These are phyloP conservation scores for Heliothis subflexa DNA, from an alignment of 1,140 invertebrate genomes.

Conservation along the genomic window DNA sequence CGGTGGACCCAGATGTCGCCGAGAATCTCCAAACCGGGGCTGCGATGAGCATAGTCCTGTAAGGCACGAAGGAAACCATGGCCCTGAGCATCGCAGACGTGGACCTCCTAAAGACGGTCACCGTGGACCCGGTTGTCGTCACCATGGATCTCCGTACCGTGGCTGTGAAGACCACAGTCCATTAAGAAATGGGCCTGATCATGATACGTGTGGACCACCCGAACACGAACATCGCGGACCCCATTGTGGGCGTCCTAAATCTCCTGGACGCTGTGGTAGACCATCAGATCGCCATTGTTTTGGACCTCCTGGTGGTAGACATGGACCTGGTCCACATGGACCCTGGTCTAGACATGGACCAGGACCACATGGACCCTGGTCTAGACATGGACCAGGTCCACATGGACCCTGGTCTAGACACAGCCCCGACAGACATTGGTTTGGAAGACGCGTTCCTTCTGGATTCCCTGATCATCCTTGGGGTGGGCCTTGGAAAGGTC, in stretches of 20 bases:
- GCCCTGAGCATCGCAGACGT: conserved; percentile 1
- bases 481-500: not conserved
- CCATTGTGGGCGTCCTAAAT: not conserved
- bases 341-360: not conserved
- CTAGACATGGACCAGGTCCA: not conserved
- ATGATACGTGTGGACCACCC: not conserved
- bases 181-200: not conserved
- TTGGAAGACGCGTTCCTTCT: not conserved
- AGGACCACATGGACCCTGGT: not conserved
- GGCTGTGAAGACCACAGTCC: not conserved
- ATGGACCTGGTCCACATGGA: not conserved
- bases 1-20: too few relatives aligned
- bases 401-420: not conserved
- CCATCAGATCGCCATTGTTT: not conserved
- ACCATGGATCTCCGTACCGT: not conserved
- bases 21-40: too few relatives aligned
- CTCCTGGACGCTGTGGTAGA: not conserved
- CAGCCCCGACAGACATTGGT: not conserved
- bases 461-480: not conserved
- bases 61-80: not conserved
- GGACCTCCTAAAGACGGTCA: not conserved
- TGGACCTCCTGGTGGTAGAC: not conserved
- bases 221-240: not conserved
- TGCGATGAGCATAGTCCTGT: not conserved
- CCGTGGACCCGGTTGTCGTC: not conserved